Evolutionary conservation across 1,140 invertebrate genomes (phyloP).

Genomic region (Portunus trituberculatus): DNA sequence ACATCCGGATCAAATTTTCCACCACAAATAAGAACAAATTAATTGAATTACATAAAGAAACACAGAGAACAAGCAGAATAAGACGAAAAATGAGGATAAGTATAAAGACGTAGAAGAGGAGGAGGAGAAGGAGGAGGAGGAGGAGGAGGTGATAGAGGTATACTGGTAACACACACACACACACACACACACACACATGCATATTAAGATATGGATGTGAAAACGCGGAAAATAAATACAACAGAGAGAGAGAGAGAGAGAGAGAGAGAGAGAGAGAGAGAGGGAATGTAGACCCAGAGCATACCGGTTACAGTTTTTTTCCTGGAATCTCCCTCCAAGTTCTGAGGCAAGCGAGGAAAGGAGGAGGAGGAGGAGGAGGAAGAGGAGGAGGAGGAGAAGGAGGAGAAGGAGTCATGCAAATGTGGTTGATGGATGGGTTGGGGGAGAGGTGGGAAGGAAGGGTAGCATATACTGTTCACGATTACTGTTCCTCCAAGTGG

Average conservation of each 20-base stretch:
- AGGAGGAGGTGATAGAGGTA: too few relatives aligned
- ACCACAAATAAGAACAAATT: too few relatives aligned
- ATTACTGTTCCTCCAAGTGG: too few relatives aligned
- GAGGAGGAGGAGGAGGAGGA: background rate
- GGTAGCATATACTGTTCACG: too few relatives aligned
- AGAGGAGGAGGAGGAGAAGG: background rate
- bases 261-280: background rate
- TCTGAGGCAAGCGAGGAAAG: background rate
- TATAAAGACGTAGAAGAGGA: background rate
- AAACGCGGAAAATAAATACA: background rate
- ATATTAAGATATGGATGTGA: background rate
- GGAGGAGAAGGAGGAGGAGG: too few relatives aligned
- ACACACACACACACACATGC: too few relatives aligned
- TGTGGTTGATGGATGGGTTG: background rate
- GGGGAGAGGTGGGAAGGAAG: background rate
- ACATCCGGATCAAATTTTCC: too few relatives aligned
- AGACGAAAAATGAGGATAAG: background rate
- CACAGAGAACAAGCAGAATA: background rate
- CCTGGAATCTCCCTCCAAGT: background rate
- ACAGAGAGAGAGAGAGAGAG: background rate
- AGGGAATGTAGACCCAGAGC: background rate
- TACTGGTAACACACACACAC: background rate
- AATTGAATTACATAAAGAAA: too few relatives aligned
- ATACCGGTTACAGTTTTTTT: background rate
- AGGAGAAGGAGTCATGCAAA: background rate